Base-by-base conservation (phyloP, 2,888 invertebrate species). In the Agelastica alni region DNA sequence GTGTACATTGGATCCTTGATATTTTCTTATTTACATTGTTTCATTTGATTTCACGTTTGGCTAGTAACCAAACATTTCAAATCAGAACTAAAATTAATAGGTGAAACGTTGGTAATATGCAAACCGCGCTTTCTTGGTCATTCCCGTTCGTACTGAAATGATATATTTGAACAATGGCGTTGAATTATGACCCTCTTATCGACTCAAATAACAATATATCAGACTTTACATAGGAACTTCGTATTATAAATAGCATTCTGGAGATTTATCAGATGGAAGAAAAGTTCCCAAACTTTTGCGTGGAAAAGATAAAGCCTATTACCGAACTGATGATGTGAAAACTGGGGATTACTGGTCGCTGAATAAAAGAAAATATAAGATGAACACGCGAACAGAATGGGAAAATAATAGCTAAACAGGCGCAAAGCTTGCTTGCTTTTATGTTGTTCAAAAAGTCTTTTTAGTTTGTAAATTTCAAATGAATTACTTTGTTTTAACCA, bases 221-320 rank as follows among this genome's bases (percentile, higher is more conserved):
- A 57, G 49, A 46, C 49, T 53, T 57, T 48, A 49, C 34, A 57
- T 44, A 36, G 37, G 42, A 53, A 53, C 34, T 49, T 44, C 30
- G 45, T 32, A 42, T 41, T 41, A 49, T 49, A 32, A 49, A 41
- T 20, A 49, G 22, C 41, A 28, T 41, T 41, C 31, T 31, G 41
- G 20, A 32, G 41, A 49, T 57, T 57, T 57, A 57, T 57, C 56
- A 26, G 36, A 48, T 37, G 44, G 17, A 22, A 30, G 44, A 48
- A 53, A 62, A 62, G 53, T 59, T 56, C 41, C 34, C 41, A 56
- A 39, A 59, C 59, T 58, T 60, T 54, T 57, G 60, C 55, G 58
- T 43, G 54, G 53, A 45, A 56, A 56, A 55, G 60, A 62, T 62
- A 60, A 58, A 53, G 56, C 53, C 56, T 49, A 48, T 57, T 55